Conservation (phyloP, 2,888 invertebrate genomes). For the Amphiduros pacificus region DNA sequence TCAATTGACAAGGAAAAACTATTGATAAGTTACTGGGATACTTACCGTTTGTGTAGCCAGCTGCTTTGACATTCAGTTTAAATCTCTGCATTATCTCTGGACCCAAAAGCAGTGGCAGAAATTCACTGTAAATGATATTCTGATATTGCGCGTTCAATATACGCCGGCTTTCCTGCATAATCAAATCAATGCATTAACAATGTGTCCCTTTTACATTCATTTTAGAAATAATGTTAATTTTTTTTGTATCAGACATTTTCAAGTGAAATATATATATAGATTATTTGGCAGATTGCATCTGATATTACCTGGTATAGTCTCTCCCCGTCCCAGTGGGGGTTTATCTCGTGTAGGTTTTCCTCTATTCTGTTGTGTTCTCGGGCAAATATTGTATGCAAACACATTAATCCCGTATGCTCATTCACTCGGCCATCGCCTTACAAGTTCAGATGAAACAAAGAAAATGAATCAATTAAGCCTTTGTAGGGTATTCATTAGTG, state of each 20-base stretch:
- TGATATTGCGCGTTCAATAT: slow-evolving; percentile 28
- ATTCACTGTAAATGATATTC: slow-evolving; percentile 24
- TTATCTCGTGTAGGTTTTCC: slow-evolving; percentile 65
- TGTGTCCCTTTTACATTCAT: too few species aligned
- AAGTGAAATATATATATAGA: too few species aligned
- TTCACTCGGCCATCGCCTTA: slow-evolving; percentile 80
- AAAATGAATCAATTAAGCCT: neutral
- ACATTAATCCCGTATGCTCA: slow-evolving; percentile 82
- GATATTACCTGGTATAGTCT: slow-evolving; percentile 34
- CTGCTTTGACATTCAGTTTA: neutral
- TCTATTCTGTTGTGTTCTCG: slow-evolving; percentile 84
- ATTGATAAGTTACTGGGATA: too few species aligned
- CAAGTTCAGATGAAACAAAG: neutral
- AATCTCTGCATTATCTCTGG: neutral
- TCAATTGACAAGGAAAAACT: too few species aligned
- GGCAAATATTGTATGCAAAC: slow-evolving; percentile 83
- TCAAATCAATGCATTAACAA: too few species aligned
- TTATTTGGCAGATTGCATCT: too few species aligned
- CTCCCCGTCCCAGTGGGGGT: slow-evolving; percentile 81
- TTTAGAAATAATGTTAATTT: too few species aligned
- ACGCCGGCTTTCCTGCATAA: too few species aligned
- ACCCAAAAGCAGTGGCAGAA: slow-evolving; percentile 16
- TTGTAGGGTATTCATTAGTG: neutral
- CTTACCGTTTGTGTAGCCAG: slow-evolving; percentile 13
- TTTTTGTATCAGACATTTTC: too few species aligned